Conservation (phyloP, 2,888 invertebrate genomes). For the Harmothoe impar region DNA sequence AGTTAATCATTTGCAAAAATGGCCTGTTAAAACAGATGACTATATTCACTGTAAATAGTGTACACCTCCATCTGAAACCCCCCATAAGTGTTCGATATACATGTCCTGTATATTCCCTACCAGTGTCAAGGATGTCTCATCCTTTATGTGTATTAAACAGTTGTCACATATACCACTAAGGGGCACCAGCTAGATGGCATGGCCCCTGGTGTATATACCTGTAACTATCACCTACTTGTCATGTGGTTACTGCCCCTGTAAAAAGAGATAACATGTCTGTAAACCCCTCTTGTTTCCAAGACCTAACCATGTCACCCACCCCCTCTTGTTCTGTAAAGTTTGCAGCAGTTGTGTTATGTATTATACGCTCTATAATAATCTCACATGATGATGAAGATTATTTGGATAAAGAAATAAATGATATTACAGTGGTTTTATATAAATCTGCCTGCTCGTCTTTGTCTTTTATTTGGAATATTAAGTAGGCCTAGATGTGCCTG, state of each 20-base stretch:
- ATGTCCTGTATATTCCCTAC: neutral
- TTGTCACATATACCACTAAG: neutral
- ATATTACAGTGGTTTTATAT: constrained; percentile 57
- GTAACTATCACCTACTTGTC: constrained; percentile 33
- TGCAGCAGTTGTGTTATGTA: constrained; percentile 48
- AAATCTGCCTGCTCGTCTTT: neutral
- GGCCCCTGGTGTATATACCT: constrained; percentile 18
- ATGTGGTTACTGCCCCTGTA: constrained; percentile 33
- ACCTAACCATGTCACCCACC: neutral
- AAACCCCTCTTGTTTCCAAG: neutral
- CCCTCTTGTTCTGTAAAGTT: constrained; percentile 55
- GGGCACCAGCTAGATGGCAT: neutral
- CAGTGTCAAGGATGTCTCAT: neutral
- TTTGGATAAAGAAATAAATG: neutral
- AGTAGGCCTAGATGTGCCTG: too few relatives aligned
- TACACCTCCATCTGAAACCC: neutral
- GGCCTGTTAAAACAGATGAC: constrained; percentile 11
- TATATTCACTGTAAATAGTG: constrained; percentile 18
- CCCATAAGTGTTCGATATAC: neutral
- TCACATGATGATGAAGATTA: constrained; percentile 12
- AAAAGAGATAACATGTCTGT: neutral
- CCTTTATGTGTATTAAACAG: neutral
- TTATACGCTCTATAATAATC: neutral
- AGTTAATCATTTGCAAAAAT: constrained; percentile 28
- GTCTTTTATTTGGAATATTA: neutral